Evolutionary conservation across 2,797 vertebrate genomes (phyloP), one percentile per base, ranked within the genome.

Genomic region (Pseudomugil gertrudae): DNA sequence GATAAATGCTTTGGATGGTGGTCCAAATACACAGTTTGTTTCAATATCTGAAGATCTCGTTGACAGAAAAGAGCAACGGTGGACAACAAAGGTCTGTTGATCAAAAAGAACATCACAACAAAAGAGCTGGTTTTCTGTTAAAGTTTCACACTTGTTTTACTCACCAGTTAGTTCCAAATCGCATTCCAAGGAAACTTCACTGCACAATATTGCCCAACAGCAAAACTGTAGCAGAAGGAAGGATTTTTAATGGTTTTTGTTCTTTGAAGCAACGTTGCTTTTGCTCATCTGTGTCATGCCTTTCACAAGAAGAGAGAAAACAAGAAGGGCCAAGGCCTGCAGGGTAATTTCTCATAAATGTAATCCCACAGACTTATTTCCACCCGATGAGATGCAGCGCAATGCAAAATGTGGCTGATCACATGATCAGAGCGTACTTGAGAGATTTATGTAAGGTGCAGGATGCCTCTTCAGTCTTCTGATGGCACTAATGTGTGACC

Each of bases 401-500:
- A 57, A 57, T 51, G 66, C 68, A 57, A 67, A 85, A 57, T 58
- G 67, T 58, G 60, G 54, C 51, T 69, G 76, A 82, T 74, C n/a
- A 6, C 58, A 53, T 40, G 38, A 40, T 17, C 38, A 32, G 61
- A 60, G 60, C 54, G 36, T 61, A 63, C 57, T 78, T 13, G 48
- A 70, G 68, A 74, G 66, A 83, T 67, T 79, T 30, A 24, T 69
- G 83, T 72, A 72, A 79, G 72, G 74, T 76, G 64, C 69, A 60
- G 43, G 76, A 58, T 57, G 52, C 67, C 63, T 72, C 80, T 79
- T 32, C 69, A 85, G 66, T 87, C 84, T 72, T 84, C 72, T 66
- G 67, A 79, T 62, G 75, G 63, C 80, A 60, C 72, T 85, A 79
- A 80, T 83, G 80, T 85, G 79, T 90, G 88, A 91, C 86, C 87